Evolutionary conservation across 1,140 invertebrate species (phyloP).

Genomic region (Pseudomyrmex concolor): DNA sequence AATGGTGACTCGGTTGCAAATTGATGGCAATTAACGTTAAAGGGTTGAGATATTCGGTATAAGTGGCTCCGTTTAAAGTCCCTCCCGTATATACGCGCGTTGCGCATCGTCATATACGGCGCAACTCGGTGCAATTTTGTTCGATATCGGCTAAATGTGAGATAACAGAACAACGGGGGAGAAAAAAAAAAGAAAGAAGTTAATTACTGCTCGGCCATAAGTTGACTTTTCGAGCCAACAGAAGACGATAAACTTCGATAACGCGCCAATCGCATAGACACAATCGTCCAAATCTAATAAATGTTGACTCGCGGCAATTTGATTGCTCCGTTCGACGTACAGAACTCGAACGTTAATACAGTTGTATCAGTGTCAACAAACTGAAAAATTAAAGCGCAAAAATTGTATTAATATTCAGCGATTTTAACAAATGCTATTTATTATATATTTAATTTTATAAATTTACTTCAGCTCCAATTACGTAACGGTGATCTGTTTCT

Average conservation of each 20-base stretch:
- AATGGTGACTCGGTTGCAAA: slow-evolving; percentile 23
- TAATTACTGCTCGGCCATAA: slow-evolving; percentile 30
- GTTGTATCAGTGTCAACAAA: no score
- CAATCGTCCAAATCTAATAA: no score
- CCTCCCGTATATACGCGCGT: slow-evolving; percentile 28
- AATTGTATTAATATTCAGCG: no score
- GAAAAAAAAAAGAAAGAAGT: no score
- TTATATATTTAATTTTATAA: no score
- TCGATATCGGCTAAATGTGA: slow-evolving; percentile 7
- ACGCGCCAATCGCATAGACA: neutral
- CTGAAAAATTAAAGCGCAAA: no score
- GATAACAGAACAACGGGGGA: neutral
- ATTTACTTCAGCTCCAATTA: no score
- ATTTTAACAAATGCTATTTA: no score
- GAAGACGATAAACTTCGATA: neutral
- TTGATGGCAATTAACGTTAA: slow-evolving; percentile 58
- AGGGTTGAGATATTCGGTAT: slow-evolving; percentile 48
- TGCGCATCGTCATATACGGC: neutral
- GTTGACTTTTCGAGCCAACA: slow-evolving; percentile 40
- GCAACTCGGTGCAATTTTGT: neutral
- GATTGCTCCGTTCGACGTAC: no score
- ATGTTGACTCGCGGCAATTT: no score
- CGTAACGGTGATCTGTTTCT: neutral
- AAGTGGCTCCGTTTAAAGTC: slow-evolving; percentile 58
- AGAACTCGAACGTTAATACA: no score